Evolutionary conservation across 1,140 invertebrate genomes (phyloP), one percentile per base, ranked within the genome.

Genomic region (Zaprionus inermis): DNA sequence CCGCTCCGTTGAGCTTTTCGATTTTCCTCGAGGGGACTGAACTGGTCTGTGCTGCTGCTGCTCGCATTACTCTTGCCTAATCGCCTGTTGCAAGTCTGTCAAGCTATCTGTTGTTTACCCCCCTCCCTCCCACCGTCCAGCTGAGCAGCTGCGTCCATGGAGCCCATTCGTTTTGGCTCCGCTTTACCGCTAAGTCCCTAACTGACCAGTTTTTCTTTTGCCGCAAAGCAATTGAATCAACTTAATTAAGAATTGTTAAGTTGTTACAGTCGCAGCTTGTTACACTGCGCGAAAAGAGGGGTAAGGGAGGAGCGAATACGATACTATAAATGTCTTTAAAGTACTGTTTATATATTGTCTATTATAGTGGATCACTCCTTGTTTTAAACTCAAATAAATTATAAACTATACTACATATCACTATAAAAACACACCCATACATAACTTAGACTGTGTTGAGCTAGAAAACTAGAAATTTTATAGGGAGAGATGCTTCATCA

Each of bases 181-280:
- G 66, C 41, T 56, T 56, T 20, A 76, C 57, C 57, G 32, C 54
- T 64, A 49, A 55, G 34, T 77, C 79, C 72, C 83, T 68, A 63
- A 70, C 46, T 72, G 67, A 44, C 38, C 79, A 72, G 67, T 73
- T 20, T 49, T 11, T 49, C 12, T 80, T 55, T 28, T 59, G 73
- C 66, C 4, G 16, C 41, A 69, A 70, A 76, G 64, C 76, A 57
- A 76, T 85, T 72, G 71, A 70, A 72, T 81, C 63, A 78, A 81
- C 67, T 85, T 76, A 78, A 85, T 85, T 85, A 79, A 78, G 54
- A 75, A 55, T 51, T 54, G 73, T 60, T 38, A 57, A 63, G 28
- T 54, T 63, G 56, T 56, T 36, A 16, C 20, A 36, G 22, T 12
- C 41, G 24, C 36, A 38, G 36, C 65, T 32, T 12, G 49, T 11